Evolutionary conservation across 1,140 invertebrate species (phyloP), one percentile per base, ranked within the genome.

Genomic region (Rhyacophila brunnea): DNA sequence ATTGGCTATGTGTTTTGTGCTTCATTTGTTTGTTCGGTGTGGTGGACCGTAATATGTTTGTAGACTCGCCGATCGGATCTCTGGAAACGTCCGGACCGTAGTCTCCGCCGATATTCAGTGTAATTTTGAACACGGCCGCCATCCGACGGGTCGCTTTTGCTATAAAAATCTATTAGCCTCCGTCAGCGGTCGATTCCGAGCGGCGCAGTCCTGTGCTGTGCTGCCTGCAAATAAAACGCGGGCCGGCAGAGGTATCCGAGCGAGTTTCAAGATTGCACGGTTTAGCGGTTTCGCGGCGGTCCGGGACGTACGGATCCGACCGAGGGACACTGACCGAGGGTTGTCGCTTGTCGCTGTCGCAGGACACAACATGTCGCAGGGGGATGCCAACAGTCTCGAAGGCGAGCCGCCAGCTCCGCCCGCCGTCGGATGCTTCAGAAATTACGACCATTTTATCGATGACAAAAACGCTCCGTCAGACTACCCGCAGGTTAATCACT

Each of bases 311-410:
- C 54, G 56, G 68, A 68, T 74, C 57, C 70, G 70, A 71, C 71
- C 74, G 69, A 71, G 65, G 69, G 70, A 69, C 71, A 65, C 57
- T 76, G 72, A 77, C 70, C 69, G 71, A 74, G 70, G 71, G 23
- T 28, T 28, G 23, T 28, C 23, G 23, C 23, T 28, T 28, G 23
- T 28, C 73, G 71, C 70, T 63, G 70, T 78, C 80, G 77, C 81
- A 92, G 91, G 91, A 83, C 91, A 93, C 83, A 92, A 93, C 82
- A 83, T 92, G 84, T 91, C 91, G 67, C 89, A 92, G 74, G 88
- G 84, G 64, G 92, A 95, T 72, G 90, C 87, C 58, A 91, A 88
- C 80, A 93, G 90, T 72, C 85, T 91, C 50, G 89, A 90, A 68
- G 91, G 90, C 48, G 92, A 93, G 65, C 80, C 83, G 23, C 84